Percentiles rank a stretch among this genome's conserved stretches.
Conservation (phyloP, 1,140 invertebrate species). For the Pseudomyrmex gracilis region DNA sequence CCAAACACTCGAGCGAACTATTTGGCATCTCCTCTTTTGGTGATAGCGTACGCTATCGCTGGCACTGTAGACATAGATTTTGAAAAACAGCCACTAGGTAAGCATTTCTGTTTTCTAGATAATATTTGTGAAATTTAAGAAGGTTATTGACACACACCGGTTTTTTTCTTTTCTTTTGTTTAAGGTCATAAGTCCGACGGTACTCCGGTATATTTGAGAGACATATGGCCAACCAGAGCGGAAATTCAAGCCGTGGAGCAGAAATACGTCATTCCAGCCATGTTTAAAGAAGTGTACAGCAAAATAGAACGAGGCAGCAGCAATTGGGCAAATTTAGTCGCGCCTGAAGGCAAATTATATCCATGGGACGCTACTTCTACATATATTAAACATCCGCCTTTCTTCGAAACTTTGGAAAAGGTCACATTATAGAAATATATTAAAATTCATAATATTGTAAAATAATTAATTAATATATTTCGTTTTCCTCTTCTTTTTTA, state of each 20-base stretch:
- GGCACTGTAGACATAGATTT: conserved; percentile 98
- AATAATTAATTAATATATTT: too few relatives aligned
- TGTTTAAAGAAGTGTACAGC: conserved; percentile 97
- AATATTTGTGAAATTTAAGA: background rate
- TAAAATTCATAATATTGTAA: too few relatives aligned
- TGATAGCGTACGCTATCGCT: conserved; percentile 98
- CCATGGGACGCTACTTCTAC: conserved; percentile 96
- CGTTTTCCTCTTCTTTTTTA: too few relatives aligned
- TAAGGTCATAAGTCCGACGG: conserved; percentile 90
- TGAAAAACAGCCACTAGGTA: conserved; percentile 94
- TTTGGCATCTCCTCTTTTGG: conserved; percentile 96
- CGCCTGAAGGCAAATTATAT: conserved; percentile 94
- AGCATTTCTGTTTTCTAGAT: conserved; percentile 57
- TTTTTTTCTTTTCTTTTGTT: conserved; percentile 22
- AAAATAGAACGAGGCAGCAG: conserved; percentile 94
- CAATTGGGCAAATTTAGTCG: conserved; percentile 94
- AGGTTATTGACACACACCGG: too few relatives aligned
- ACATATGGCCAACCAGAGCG: conserved; percentile 97
- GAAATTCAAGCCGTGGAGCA: conserved; percentile 97
- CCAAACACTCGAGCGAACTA: conserved; percentile 98
- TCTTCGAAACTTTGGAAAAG: conserved; percentile 95
- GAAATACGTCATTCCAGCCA: conserved; percentile 96
- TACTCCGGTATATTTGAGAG: conserved; percentile 92
- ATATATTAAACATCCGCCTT: conserved; percentile 99
- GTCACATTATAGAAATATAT: conserved; percentile 76